Evolutionary conservation across 2,797 vertebrate genomes (phyloP), one percentile per base, ranked within the genome.

Genomic region (Gouania willdenowi): DNA sequence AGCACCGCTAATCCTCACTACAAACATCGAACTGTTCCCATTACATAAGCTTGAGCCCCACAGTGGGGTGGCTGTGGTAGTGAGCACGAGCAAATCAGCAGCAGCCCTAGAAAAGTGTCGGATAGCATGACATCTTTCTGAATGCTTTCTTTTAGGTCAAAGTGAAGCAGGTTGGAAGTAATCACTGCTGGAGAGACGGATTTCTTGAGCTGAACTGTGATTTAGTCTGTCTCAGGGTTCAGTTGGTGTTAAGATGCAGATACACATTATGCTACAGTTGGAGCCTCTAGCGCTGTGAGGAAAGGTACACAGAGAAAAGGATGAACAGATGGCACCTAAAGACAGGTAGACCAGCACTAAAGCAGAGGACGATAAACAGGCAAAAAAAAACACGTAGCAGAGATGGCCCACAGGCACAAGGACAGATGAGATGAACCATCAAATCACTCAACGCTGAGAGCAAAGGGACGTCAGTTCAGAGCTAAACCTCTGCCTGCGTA

Each of bases 401-500:
- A 26, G 28, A 33, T 12, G 22, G 14, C n/a, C n/a, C n/a, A 29
- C 32, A 42, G 11, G 5, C 40, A 4, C n/a, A 21, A 18, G 33
- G n/a, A 37, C 16, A 41, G 38, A 38, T 31, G 4, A 25, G 40
- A 21, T 34, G 34, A 43, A 51, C 8, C 30, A 41, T 52, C 28
- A 49, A 35, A 58, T 39, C 35, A n/a, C n/a, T n/a, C n/a, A n/a
- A 37, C 40, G 32, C 34, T 51, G 36, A 54, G 55, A 70, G 64
- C 66, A 59, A n/a, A 55, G 44, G 24, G 33, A 52, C 57, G 52
- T 62, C 70, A 32, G 59, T 59, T 60, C 51, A 74, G 75, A 79
- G 66, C 71, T 67, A 72, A 79, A 83, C 70, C 73, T 59, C 65
- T 35, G 55, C 58, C 58, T 66, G 68, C 47, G 34, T 77, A 72